A percentile compares a stretch with the other conserved stretches of the same genome.
Conservation (phyloP, 2,888 invertebrate species). For the Catocala sponsa region DNA sequence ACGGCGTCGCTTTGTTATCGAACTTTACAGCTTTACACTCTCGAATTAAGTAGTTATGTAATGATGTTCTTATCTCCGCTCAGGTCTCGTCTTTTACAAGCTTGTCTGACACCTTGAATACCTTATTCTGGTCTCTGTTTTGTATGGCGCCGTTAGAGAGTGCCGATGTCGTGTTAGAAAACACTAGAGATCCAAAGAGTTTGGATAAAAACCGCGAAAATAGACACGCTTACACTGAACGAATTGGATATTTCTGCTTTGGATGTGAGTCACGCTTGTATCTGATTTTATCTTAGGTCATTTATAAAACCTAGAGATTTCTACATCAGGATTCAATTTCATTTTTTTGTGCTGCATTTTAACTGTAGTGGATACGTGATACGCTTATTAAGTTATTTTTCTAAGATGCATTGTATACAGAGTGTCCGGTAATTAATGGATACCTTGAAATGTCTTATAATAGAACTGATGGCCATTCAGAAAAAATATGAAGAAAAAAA, state of each 20-base stretch:
- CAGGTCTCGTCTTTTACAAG: constrained; percentile 89
- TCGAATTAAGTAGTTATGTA: constrained; percentile 15
- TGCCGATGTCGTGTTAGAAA: constrained; percentile 90
- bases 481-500: too few relatives aligned
- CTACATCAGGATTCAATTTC: constrained; percentile 3
- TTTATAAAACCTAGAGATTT: background rate
- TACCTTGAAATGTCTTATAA: too few relatives aligned
- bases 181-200: constrained; percentile 68
- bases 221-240: constrained; percentile 89
- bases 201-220: constrained; percentile 81
- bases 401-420: too few relatives aligned
- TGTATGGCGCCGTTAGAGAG: constrained; percentile 90
- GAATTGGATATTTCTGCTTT: constrained; percentile 90
- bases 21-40: constrained; percentile 25
- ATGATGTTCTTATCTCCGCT: constrained; percentile 12
- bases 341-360: too few relatives aligned
- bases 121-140: constrained; percentile 91
- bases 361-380: too few relatives aligned
- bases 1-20: constrained; percentile 30
- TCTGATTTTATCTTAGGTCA: constrained; percentile 7
- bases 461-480: too few relatives aligned
- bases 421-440: too few relatives aligned
- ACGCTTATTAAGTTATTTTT: too few relatives aligned
- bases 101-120: constrained; percentile 88
- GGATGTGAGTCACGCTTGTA: constrained; percentile 73